Evolutionary conservation across 2,113 vertebrate species (phyloP), one percentile per base, ranked within the genome.

Genomic region (Aegithalos caudatus): DNA sequence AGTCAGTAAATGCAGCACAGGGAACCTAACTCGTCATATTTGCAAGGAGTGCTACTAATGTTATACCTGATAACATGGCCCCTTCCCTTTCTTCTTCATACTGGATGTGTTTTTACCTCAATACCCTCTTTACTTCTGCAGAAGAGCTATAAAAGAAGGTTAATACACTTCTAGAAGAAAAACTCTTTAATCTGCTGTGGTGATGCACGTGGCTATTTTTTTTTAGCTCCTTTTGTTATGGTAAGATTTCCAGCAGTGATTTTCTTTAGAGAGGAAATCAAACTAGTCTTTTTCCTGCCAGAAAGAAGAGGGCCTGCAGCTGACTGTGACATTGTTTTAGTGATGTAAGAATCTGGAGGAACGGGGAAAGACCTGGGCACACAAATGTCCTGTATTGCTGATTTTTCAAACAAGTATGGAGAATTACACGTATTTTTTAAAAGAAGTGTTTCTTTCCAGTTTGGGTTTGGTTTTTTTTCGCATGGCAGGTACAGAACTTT

Each of bases 401-500:
- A 54, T 62, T 80, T 86, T 72, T 82, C 47, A 77, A 40, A 24
- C 0, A 4, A 44, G 0, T 77, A 35, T 44, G 29, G n/a, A 67
- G 29, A 60, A 71, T 47, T 40, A 5, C 1, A 62, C 28, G 5
- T 12, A 8, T 61, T 73, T 53, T 83, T 12, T 8, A 7, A 86
- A 86, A 50, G 1, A 0, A 2, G 11, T 35, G 3, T 7, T 51
- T 73, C 21, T 70, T 70, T 67, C 12, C 87, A 14, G 2, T 62
- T 50, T 40, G 23, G 5, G 1, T 35, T 79, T n/a, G 45, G 9
- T 27, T 17, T 25, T 57, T 78, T 92, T 96, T 90, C 44, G 56
- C 81, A 84, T 65, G 21, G 31, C 19, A 83, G 83, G 88, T 90
- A 84, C 8, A 62, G 17, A 33, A 51, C 1, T 66, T 92, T 74